phyloP scores from a whole-genome alignment of 2,888 invertebrate genomes.

The Pecten maximus region DNA sequence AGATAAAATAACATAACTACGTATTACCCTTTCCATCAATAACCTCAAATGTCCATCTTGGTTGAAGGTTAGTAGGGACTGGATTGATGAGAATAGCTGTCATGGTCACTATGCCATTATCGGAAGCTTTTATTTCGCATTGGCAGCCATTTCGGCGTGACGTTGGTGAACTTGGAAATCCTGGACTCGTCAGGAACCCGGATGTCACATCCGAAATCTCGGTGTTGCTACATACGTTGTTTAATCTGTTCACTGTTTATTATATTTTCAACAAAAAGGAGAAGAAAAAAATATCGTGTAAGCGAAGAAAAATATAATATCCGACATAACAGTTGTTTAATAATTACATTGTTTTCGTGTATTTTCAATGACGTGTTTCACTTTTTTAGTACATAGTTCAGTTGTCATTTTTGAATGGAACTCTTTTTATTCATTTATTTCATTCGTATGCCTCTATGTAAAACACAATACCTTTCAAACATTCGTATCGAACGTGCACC shows the following conservation, averaged over 20 bases:
- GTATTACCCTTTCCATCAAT: background rate
- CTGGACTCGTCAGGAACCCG: slow-evolving; percentile 42
- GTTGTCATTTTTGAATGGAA: no score
- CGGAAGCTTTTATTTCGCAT: slow-evolving; percentile 33
- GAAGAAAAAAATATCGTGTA: background rate
- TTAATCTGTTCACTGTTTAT: background rate
- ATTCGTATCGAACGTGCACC: slow-evolving; percentile 44
- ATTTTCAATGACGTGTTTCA: no score
- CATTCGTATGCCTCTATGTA: no score
- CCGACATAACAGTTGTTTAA: no score
- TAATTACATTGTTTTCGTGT: no score
- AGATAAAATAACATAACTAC: no score
- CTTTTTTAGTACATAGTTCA: no score
- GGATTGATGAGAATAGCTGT: slow-evolving; percentile 46
- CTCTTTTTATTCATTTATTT: no score
- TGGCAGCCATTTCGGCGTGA: slow-evolving; percentile 33
- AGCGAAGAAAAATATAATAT: no score
- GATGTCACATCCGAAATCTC: slow-evolving; percentile 33
- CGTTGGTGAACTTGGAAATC: slow-evolving; percentile 37
- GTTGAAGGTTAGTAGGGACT: background rate
- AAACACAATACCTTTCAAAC: slow-evolving; percentile 37
- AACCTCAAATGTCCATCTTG: slow-evolving; percentile 40
- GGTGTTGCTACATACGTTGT: slow-evolving; percentile 37
- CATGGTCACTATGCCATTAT: slow-evolving; percentile 38
- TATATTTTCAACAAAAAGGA: background rate